These are phyloP conservation scores for Cyprinodon tularosa DNA, from an alignment of 2,113 vertebrate species.

Conservation along the genomic window DNA sequence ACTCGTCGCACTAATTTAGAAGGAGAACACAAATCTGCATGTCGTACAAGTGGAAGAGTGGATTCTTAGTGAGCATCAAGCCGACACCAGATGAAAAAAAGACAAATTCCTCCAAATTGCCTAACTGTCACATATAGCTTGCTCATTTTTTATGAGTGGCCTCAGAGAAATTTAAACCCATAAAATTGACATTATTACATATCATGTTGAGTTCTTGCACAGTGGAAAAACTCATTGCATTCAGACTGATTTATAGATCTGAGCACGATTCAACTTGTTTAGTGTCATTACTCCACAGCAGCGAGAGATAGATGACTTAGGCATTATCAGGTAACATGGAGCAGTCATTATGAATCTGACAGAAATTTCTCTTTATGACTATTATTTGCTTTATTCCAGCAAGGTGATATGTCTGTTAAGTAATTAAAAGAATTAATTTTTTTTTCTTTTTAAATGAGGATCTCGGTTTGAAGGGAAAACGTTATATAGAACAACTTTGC, in stretches of 20 bases:
- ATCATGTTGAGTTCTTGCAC: conserved; percentile 37
- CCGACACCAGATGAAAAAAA: conserved; percentile 25
- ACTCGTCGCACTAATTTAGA: conserved; percentile 16
- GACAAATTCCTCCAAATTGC: conserved; percentile 11
- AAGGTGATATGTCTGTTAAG: conserved; percentile 28
- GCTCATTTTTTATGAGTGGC: conserved; percentile 35
- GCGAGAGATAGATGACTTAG: conserved; percentile 38
- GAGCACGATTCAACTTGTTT: conserved; percentile 54
- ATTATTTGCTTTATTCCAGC: conserved; percentile 30
- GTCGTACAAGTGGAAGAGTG: conserved; percentile 13
- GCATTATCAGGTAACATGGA: conserved; percentile 32
- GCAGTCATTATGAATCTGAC: conserved; percentile 35
- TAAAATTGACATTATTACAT: conserved; percentile 52
- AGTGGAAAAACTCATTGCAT: conserved; percentile 23
- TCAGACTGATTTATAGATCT: conserved; percentile 42
- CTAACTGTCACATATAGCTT: conserved; percentile 35
- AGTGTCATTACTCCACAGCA: conserved; percentile 35
- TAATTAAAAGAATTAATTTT: conserved; percentile 1
- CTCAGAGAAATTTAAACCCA: conserved; percentile 48
- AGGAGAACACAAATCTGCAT: conserved; percentile 7
- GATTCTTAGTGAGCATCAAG: conserved; percentile 4
- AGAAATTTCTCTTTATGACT: conserved; percentile 31
- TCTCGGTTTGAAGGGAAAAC: neutral
- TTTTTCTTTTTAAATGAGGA: neutral
- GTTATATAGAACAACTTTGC: neutral